Percentiles rank a stretch among this genome's conserved stretches.
These are phyloP conservation scores for Mesorhabditis sp. DNA, from an alignment of 2,888 invertebrate species.

Conservation along the genomic window DNA sequence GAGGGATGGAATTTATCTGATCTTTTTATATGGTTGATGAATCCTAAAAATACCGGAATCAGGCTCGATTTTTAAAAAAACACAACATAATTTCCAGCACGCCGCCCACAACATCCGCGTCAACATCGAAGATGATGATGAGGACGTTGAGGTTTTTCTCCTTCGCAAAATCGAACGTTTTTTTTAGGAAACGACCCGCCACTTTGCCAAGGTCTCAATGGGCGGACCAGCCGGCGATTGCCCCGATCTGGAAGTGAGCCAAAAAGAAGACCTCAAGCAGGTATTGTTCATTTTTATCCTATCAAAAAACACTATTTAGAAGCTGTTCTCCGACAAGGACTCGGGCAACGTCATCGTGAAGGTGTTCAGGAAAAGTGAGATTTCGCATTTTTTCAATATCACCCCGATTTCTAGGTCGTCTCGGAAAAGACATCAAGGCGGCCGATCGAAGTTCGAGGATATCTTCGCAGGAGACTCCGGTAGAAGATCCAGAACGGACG, in stretches of 20 bases:
- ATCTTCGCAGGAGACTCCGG: background rate
- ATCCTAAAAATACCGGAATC: no score
- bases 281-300: background rate
- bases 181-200: background rate
- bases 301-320: constrained; percentile 8
- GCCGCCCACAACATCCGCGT: background rate
- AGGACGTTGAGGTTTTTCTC: constrained; percentile 10
- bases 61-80: no score
- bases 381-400: background rate
- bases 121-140: constrained; percentile 14
- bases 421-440: background rate
- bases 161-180: constrained; percentile 3
- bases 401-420: background rate
- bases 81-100: no score
- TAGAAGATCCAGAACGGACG: background rate
- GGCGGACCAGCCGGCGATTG: no score
- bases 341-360: constrained; percentile 27
- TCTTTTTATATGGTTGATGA: no score
- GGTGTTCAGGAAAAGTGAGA: constrained; percentile 26
- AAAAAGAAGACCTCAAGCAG: background rate
- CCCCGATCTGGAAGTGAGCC: background rate
- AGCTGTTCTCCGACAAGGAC: constrained; percentile 34
- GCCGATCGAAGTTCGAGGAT: background rate
- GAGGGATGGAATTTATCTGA: no score
- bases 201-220: background rate